These are phyloP conservation scores for Microctenopoma steveboyesi DNA, from an alignment of 2,797 vertebrate genomes.

Conservation along the genomic window DNA sequence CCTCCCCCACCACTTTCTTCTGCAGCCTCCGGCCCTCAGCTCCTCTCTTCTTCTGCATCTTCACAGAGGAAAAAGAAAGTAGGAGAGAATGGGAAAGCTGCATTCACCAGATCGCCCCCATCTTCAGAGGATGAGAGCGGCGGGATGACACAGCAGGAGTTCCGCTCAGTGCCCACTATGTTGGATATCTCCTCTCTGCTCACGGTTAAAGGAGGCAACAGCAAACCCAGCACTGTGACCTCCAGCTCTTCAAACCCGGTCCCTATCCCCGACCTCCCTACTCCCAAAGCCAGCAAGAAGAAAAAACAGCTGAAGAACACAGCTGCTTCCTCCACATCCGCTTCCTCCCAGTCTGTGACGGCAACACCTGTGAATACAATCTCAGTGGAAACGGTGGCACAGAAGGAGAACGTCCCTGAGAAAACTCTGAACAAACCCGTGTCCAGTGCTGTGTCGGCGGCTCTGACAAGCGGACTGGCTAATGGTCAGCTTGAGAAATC, in stretches of 20 bases:
- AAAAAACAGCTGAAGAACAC: constrained; percentile 82
- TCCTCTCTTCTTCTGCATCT: constrained; percentile 61
- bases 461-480: constrained; percentile 58
- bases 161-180: constrained; percentile 86
- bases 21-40: constrained; percentile 62
- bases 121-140: constrained; percentile 80
- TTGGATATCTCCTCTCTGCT: constrained; percentile 91
- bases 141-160: constrained; percentile 85
- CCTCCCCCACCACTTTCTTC: constrained; percentile 50
- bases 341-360: constrained; percentile 21
- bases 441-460: neutral
- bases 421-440: constrained; percentile 63
- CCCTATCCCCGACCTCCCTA: constrained; percentile 61
- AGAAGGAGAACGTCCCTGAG: constrained; percentile 86
- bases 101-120: constrained; percentile 66
- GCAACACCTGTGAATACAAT: constrained; percentile 7
- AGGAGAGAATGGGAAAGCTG: constrained; percentile 69
- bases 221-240: constrained; percentile 59
- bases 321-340: constrained; percentile 3
- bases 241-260: constrained; percentile 27
- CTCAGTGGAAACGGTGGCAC: constrained; percentile 67
- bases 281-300: constrained; percentile 86
- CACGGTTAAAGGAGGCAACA: constrained; percentile 78
- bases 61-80: constrained; percentile 84
- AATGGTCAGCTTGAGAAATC: constrained; percentile 87